Evolutionary conservation across 2,797 vertebrate genomes (phyloP), one percentile per base, ranked within the genome.

Genomic region (Chiloscyllium punctatum): DNA sequence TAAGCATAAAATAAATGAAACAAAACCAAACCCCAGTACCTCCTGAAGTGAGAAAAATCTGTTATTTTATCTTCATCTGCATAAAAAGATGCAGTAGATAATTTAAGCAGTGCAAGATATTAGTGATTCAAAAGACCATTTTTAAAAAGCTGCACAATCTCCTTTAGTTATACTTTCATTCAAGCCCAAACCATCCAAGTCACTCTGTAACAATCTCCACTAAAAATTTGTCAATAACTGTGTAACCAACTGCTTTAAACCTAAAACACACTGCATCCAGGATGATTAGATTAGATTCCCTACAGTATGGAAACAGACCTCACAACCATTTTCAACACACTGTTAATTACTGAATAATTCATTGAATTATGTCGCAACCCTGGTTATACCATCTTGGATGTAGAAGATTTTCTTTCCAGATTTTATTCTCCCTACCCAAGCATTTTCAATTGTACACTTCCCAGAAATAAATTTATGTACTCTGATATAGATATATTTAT

Each of bases 121-220:
- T 95, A 95, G 94, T 96, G 95, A 72, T 95, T 96, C 87, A 95
- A 96, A 96, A 96, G 95, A 97, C 96, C 96, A 96, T 96, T 96
- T 91, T 92, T 95, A 37, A 57, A 96, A 96, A 74, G 51, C 96
- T 95, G 95, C 96, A 96, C 95, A 97, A 95, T 79, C 96, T 96
- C 96, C 95, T 95, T 90, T 96, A 79, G 94, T 96, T 96, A 96
- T 96, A 84, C 96, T 94, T 95, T 95, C 94, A 95, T 95, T n/a
- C 94, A 96, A 96, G 87, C 96, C 96, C 96, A 96, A 96, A 96
- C 95, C 86, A 96, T 95, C 74, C 53, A 90, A 97, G 96, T 96
- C 96, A 96, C 95, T 74, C 53, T 91, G 88, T 91, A 97, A 94
- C 96, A 96, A 96, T 79, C 95, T 96, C 96, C 96, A 90, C 94